Evolutionary conservation across 2,797 vertebrate species (phyloP).

Genomic region (Acanthurus leucopareius): DNA sequence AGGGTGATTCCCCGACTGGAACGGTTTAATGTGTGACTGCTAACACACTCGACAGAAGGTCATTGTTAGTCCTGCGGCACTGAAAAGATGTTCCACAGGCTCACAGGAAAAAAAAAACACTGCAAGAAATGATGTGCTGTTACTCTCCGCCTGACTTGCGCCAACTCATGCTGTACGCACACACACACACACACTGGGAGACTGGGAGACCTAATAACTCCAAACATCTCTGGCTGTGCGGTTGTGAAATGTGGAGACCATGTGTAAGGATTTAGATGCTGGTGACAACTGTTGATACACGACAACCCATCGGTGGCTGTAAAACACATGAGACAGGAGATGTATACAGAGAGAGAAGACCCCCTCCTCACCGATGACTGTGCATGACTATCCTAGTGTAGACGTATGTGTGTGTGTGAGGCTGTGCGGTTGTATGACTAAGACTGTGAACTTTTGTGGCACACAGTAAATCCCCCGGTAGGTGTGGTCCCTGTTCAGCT

Average conservation of each 20-base stretch:
- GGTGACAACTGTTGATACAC: slow-evolving; percentile 76
- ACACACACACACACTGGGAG: slow-evolving; percentile 48
- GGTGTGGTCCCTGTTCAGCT: slow-evolving; percentile 71
- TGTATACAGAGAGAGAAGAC: slow-evolving; percentile 44
- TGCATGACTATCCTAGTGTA: background rate
- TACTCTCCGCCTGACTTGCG: slow-evolving; percentile 19
- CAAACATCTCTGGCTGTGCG: slow-evolving; percentile 62
- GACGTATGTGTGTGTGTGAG: background rate
- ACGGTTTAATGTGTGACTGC: slow-evolving; percentile 62
- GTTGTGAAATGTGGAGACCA: slow-evolving; percentile 81
- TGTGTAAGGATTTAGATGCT: slow-evolving; percentile 78
- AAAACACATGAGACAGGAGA: slow-evolving; percentile 61
- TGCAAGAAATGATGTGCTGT: slow-evolving; percentile 32
- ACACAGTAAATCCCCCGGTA: slow-evolving; percentile 76
- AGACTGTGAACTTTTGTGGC: slow-evolving; percentile 66
- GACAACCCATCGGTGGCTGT: slow-evolving; percentile 58
- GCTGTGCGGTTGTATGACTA: slow-evolving; percentile 39
- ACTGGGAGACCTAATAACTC: slow-evolving; percentile 50
- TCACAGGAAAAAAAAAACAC: slow-evolving; percentile 46
- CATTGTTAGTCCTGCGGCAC: slow-evolving; percentile 64
- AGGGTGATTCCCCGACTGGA: slow-evolving; percentile 73
- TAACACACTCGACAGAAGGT: slow-evolving; percentile 68
- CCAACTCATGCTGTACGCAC: slow-evolving; percentile 36
- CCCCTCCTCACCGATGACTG: slow-evolving; percentile 36
- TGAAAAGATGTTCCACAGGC: slow-evolving; percentile 70